Evolutionary conservation across 2,113 vertebrate species (phyloP).

Genomic region (Acinonyx jubatus): DNA sequence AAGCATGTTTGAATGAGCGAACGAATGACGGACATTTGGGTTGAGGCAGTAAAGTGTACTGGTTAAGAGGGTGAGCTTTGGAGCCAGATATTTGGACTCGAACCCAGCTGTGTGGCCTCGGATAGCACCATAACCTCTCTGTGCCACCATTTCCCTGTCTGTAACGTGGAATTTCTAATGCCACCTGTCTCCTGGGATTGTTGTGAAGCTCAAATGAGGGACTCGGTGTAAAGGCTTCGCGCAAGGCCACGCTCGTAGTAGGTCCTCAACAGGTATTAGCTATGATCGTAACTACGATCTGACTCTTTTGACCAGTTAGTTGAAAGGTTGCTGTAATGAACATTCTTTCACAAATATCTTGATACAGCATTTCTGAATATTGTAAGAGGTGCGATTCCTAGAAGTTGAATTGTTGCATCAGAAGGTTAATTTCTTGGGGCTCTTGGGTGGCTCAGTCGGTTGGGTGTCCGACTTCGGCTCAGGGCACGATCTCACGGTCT

Average conservation of each 20-base stretch:
- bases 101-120: not conserved
- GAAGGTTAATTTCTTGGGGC: conserved; percentile 29
- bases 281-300: not conserved
- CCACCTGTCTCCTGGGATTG: not conserved
- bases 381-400: conserved; percentile 2
- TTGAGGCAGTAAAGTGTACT: not conserved
- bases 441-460: too few species aligned
- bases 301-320: not conserved
- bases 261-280: not conserved
- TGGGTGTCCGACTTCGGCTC: too few species aligned
- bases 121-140: not conserved
- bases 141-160: not conserved
- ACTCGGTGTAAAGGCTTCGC: not conserved
- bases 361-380: not conserved
- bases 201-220: not conserved
- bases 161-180: not conserved
- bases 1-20: not conserved
- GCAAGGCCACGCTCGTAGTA: not conserved
- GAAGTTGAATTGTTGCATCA: not conserved
- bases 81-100: not conserved
- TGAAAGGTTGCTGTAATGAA: not conserved
- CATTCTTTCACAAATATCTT: not conserved
- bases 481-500: too few species aligned
- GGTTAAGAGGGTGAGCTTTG: not conserved
- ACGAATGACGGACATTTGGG: not conserved